A percentile compares a stretch with the other conserved stretches of the same genome.
Conservation (phyloP, 2,797 vertebrate species). For the Rhabdophis nuchalis region DNA sequence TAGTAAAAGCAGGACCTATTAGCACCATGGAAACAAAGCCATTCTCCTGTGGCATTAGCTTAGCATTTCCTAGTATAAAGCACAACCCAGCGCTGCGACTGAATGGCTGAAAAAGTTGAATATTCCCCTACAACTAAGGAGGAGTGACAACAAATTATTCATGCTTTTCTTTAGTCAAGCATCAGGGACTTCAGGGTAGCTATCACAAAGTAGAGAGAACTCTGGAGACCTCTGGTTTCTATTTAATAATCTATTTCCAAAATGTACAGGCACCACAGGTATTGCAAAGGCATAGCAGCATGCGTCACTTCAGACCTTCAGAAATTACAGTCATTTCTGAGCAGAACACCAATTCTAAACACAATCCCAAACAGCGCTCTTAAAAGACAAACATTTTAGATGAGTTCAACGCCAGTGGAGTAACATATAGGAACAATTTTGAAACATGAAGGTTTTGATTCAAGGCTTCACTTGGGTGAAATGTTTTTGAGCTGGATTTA, state of each 20-base stretch:
- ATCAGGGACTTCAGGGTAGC: neutral
- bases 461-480: neutral
- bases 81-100: neutral
- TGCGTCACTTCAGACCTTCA: neutral
- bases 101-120: neutral
- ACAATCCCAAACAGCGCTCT: neutral
- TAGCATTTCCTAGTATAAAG: neutral
- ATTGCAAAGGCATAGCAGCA: neutral
- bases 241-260: neutral
- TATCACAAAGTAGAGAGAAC: neutral
- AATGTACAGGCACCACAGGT: neutral
- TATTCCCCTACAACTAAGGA: neutral
- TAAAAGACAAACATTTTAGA: neutral
- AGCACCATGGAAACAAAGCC: neutral
- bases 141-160: neutral
- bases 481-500: neutral
- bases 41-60: neutral
- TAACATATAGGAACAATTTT: neutral
- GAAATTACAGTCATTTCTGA: neutral
- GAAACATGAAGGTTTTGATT: neutral
- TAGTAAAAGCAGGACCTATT: neutral
- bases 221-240: neutral
- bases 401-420: neutral
- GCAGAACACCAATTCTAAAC: neutral
- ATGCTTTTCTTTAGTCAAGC: neutral